Evolutionary conservation across 2,888 invertebrate genomes (phyloP).

Genomic region (Andrena fulva): DNA sequence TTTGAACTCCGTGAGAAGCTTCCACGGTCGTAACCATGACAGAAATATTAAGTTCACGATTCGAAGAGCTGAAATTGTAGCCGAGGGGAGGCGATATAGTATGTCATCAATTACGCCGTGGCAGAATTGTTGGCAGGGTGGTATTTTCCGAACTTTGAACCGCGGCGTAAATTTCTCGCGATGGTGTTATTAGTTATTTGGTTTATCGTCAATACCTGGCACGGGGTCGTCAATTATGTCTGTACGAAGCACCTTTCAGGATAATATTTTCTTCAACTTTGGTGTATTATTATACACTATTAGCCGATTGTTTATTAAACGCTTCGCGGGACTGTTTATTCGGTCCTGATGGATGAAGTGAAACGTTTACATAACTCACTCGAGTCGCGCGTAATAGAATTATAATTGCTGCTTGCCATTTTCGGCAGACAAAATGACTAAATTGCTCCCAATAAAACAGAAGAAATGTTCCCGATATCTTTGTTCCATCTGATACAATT

Average conservation of each 20-base stretch:
- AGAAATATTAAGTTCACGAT: background rate
- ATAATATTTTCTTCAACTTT: constrained; percentile 31
- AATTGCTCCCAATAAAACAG: background rate
- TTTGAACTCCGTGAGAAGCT: background rate
- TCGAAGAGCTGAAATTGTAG: constrained; percentile 19
- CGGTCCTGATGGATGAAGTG: background rate
- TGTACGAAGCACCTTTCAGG: constrained; percentile 6
- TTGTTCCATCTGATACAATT: too few relatives aligned
- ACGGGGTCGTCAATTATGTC: constrained; percentile 37
- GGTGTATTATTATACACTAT: constrained; percentile 19
- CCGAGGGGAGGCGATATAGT: constrained; percentile 30
- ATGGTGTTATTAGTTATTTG: constrained; percentile 43
- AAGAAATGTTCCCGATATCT: too few relatives aligned
- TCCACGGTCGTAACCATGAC: background rate
- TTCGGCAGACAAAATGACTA: background rate
- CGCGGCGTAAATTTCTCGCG: constrained; percentile 27
- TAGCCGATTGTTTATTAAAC: constrained; percentile 17
- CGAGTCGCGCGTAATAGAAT: background rate
- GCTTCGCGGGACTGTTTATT: constrained; percentile 11
- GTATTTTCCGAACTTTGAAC: constrained; percentile 40
- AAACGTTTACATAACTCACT: background rate
- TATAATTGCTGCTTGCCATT: background rate
- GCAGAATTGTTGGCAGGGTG: constrained; percentile 41
- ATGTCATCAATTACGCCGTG: constrained; percentile 36
- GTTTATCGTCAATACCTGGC: constrained; percentile 18